These are phyloP conservation scores for Parnassius apollo DNA, from an alignment of 2,888 invertebrate genomes.

Conservation along the genomic window DNA sequence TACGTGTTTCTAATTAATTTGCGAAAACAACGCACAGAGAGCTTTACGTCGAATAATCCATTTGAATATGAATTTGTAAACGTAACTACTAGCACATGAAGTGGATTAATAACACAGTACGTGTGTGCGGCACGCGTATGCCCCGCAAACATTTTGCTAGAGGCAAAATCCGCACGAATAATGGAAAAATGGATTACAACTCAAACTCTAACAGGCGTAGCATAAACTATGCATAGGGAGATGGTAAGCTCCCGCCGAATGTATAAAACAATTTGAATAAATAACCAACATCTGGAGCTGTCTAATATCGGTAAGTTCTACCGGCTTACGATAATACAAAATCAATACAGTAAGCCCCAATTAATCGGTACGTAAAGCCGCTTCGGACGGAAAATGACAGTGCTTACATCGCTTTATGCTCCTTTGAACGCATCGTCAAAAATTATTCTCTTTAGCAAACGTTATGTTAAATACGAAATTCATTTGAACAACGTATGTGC, in stretches of 20 bases:
- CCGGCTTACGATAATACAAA: constrained; percentile 71
- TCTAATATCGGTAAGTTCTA: constrained; percentile 58
- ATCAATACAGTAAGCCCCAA: constrained; percentile 71
- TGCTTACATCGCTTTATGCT: constrained; percentile 33
- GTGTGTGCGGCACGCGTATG: constrained; percentile 7
- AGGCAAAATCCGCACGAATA: constrained; percentile 24
- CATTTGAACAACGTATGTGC: constrained; percentile 14
- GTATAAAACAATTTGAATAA: constrained; percentile 51
- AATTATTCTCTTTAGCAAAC: constrained; percentile 41
- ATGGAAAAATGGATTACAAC: constrained; percentile 31
- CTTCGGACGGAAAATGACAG: constrained; percentile 43
- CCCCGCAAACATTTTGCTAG: constrained; percentile 22
- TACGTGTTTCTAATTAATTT: constrained; percentile 11
- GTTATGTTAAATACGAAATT: constrained; percentile 35
- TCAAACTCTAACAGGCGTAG: constrained; percentile 28
- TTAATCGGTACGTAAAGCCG: constrained; percentile 65
- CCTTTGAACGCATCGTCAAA: constrained; percentile 30
- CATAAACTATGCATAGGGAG: constrained; percentile 36
- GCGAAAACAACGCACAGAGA: constrained; percentile 2
- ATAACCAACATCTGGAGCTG: constrained; percentile 53
- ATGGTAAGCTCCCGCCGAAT: constrained; percentile 32
- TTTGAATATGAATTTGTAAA: constrained; percentile 23
- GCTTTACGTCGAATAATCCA: constrained; percentile 14
- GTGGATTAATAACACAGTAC: constrained; percentile 9
- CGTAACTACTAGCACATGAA: constrained; percentile 20